A percentile compares a stretch with the other conserved stretches of the same genome.
These are phyloP conservation scores for Drosophila anomelani DNA, from an alignment of 2,888 invertebrate species.

Conservation along the genomic window DNA sequence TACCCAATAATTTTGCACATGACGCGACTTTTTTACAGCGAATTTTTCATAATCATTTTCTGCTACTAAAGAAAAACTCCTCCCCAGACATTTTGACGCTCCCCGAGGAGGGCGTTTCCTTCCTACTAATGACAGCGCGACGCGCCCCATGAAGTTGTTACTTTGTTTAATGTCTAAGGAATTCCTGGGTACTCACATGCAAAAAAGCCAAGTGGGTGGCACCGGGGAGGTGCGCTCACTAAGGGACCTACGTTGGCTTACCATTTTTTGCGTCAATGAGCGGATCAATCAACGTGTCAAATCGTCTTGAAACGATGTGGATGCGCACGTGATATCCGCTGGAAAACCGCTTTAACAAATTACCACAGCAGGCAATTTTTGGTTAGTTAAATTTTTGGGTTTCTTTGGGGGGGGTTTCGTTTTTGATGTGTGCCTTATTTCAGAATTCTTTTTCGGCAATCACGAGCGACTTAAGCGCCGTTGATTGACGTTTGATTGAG, in stretches of 20 bases:
- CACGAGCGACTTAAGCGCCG: constrained; percentile 67
- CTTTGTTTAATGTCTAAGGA: constrained; percentile 72
- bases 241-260: constrained; percentile 42
- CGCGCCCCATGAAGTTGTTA: constrained; percentile 69
- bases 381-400: constrained; percentile 52
- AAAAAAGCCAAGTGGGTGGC: constrained; percentile 8
- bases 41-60: constrained; percentile 60
- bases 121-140: constrained; percentile 61
- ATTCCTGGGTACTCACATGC: constrained; percentile 47
- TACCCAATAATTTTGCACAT: constrained; percentile 77
- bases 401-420: neutral
- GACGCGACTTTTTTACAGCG: constrained; percentile 63
- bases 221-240: neutral
- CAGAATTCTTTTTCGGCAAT: constrained; percentile 37
- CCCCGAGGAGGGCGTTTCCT: constrained; percentile 55
- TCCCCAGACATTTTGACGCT: constrained; percentile 58
- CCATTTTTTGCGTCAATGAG: constrained; percentile 78
- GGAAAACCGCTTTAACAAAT: constrained; percentile 76
- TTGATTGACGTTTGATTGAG: constrained; percentile 79
- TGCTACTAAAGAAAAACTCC: constrained; percentile 18
- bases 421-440: constrained; percentile 14
- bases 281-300: constrained; percentile 80
- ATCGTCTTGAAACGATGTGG: constrained; percentile 73
- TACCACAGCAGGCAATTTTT: constrained; percentile 61
- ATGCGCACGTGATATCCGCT: constrained; percentile 77